Percentiles rank a stretch among this genome's conserved stretches.
phyloP scores from a whole-genome alignment of 1,140 invertebrate species.

The Leucophenga varia region DNA sequence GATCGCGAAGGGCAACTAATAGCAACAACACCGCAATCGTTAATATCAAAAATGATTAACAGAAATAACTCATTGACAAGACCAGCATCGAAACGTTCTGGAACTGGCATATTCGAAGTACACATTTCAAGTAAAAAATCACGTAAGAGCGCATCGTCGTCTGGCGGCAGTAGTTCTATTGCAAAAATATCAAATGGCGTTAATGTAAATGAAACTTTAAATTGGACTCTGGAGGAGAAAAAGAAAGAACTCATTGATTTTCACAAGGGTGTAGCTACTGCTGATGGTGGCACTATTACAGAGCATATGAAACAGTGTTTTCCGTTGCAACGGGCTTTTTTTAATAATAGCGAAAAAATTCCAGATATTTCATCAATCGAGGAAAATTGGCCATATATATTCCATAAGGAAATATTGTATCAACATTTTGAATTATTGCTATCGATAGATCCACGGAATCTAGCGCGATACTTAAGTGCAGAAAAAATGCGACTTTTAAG shows the following conservation, averaged over 20 bases:
- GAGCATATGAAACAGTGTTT: constrained; percentile 47
- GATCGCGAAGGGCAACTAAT: constrained; percentile 43
- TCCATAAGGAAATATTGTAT: constrained; percentile 33
- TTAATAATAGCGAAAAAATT: constrained; percentile 43
- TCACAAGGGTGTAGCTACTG: constrained; percentile 24
- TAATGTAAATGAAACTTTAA: constrained; percentile 1
- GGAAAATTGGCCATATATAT: constrained; percentile 45
- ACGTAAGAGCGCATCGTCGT: too few species aligned
- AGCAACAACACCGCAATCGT: constrained; percentile 38
- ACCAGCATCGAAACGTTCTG: constrained; percentile 34
- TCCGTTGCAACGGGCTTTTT: constrained; percentile 38
- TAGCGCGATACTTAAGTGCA: constrained; percentile 30
- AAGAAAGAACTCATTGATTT: constrained; percentile 34
- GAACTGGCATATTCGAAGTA: constrained; percentile 29
- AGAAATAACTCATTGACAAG: constrained; percentile 38
- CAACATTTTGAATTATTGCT: constrained; percentile 44
- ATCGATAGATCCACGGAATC: constrained; percentile 37
- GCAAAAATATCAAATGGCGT: neutral
- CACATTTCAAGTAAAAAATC: too few species aligned
- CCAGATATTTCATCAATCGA: constrained; percentile 43
- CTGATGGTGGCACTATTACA: constrained; percentile 24
- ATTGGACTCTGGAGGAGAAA: constrained; percentile 34
- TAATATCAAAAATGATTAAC: constrained; percentile 47
- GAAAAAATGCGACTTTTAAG: constrained; percentile 39
- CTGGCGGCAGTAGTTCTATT: too few species aligned